Evolutionary conservation across 2,797 vertebrate species (phyloP).

Genomic region (Melopsittacus undulatus): DNA sequence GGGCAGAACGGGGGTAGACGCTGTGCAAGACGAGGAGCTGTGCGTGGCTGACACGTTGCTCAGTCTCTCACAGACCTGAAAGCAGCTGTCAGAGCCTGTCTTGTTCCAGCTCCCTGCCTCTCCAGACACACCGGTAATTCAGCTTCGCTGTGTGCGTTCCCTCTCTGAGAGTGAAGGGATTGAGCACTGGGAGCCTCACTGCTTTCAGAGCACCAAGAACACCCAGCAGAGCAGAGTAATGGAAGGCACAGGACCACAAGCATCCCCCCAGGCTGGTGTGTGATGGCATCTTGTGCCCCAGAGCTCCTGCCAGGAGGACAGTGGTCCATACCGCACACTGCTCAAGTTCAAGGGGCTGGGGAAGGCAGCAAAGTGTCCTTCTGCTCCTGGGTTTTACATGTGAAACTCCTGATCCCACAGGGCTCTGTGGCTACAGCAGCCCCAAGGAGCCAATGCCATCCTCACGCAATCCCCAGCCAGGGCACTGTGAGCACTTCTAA

Average conservation of each 20-base stretch:
- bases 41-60: background rate
- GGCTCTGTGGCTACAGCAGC: background rate
- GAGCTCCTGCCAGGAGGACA: background rate
- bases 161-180: background rate
- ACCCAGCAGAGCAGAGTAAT: background rate
- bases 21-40: background rate
- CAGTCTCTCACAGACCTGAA: background rate
- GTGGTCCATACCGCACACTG: background rate
- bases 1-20: background rate
- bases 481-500: background rate
- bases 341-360: background rate
- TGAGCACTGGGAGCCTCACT: background rate
- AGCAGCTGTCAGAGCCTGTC: conserved; percentile 50
- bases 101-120: conserved; percentile 56
- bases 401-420: background rate
- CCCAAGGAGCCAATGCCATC: background rate
- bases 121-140: background rate
- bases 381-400: background rate
- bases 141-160: background rate
- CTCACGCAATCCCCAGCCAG: background rate
- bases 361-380: background rate
- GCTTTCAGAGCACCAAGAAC: background rate
- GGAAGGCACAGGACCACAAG: background rate
- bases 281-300: background rate
- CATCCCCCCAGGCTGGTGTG: background rate